phyloP scores from a whole-genome alignment of 53 echinoderm and acorn worm genomes.

The Paracentrotus lividus region DNA sequence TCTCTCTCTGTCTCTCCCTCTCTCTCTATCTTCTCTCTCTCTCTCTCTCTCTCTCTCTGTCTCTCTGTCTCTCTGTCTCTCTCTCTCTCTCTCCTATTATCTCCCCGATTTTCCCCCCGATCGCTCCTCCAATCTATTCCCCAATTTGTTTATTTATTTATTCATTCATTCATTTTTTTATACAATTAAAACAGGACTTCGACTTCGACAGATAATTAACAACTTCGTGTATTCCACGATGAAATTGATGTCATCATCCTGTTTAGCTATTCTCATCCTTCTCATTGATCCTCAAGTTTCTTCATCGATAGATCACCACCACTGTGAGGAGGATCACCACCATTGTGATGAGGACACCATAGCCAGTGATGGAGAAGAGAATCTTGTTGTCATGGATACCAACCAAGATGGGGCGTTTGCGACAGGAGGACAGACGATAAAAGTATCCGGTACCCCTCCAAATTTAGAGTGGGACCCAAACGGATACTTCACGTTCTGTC shows the following conservation, averaged over 20 bases:
- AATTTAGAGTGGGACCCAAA: conserved; percentile 9
- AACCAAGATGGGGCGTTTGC: not conserved
- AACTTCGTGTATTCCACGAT: not conserved
- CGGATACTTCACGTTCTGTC: conserved; percentile 76
- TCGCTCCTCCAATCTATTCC: no score
- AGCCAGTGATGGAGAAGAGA: not conserved
- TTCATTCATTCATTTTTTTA: no score
- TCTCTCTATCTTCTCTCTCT: no score
- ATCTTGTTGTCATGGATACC: not conserved
- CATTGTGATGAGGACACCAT: not conserved
- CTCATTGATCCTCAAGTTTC: not conserved
- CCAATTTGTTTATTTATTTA: no score
- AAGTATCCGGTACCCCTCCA: not conserved
- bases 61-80: no score
- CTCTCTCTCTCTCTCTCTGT: no score
- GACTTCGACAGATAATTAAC: no score
- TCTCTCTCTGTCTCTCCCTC: no score
- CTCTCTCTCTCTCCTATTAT: no score
- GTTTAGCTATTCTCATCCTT: not conserved
- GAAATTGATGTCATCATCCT: not conserved
- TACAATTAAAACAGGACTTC: no score
- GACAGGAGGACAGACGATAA: not conserved
- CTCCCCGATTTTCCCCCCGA: no score
- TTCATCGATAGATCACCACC: not conserved
- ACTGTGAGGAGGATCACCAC: not conserved